Conservation (phyloP, 2,113 vertebrate genomes). For the Ptyas mucosa region DNA sequence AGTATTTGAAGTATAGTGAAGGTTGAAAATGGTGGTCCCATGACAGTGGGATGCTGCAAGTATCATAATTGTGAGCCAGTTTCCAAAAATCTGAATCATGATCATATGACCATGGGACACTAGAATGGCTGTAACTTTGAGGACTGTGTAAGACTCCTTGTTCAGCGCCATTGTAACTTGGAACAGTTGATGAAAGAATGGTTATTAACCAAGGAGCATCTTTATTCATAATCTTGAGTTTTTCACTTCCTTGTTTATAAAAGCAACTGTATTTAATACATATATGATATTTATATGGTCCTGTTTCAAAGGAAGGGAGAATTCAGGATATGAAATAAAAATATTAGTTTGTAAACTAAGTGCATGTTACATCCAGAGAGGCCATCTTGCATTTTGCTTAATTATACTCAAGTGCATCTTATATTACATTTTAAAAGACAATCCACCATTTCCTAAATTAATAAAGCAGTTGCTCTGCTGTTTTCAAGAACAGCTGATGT, state of each 20-base stretch:
- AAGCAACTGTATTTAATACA: background rate
- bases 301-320: background rate
- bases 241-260: background rate
- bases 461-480: background rate
- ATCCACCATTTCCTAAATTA: background rate
- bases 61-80: background rate
- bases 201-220: background rate
- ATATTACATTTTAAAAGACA: background rate
- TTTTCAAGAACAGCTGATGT: background rate
- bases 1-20: background rate
- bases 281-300: background rate
- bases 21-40: background rate
- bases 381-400: background rate
- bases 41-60: background rate
- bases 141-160: background rate
- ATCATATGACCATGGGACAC: background rate
- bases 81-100: background rate
- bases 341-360: background rate
- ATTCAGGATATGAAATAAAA: background rate
- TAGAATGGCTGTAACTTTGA: background rate
- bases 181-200: background rate
- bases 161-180: background rate
- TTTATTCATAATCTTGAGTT: background rate
- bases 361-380: background rate
- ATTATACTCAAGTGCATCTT: background rate